phyloP scores from a whole-genome alignment of 2,888 invertebrate genomes.

The Plagodis pulveraria region DNA sequence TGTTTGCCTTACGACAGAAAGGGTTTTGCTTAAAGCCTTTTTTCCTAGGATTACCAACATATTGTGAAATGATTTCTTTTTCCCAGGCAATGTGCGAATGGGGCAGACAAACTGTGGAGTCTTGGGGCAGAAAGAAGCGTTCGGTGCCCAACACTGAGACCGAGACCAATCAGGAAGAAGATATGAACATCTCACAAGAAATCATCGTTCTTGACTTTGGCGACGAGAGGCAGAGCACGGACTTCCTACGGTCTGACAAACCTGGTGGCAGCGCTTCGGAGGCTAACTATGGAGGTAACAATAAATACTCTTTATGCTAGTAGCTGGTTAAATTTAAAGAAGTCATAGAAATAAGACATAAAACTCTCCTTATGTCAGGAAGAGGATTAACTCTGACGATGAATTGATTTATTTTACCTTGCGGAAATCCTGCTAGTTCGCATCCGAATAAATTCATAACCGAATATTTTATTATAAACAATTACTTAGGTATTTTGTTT shows the following conservation, averaged over 20 bases:
- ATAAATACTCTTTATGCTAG: slow-evolving; percentile 2
- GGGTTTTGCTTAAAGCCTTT: background rate
- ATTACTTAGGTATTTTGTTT: too few relatives aligned
- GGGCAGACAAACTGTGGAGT: slow-evolving; percentile 95
- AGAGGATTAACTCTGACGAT: too few relatives aligned
- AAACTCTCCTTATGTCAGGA: too few relatives aligned
- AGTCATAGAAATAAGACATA: background rate
- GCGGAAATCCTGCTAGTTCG: too few relatives aligned
- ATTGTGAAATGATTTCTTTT: slow-evolving; percentile 40
- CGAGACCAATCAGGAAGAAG: slow-evolving; percentile 88
- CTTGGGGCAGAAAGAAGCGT: slow-evolving; percentile 96
- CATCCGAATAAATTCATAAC: too few relatives aligned
- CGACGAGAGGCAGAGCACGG: slow-evolving; percentile 92
- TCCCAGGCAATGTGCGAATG: slow-evolving; percentile 95
- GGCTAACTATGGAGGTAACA: slow-evolving; percentile 89
- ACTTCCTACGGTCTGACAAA: slow-evolving; percentile 91
- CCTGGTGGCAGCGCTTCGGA: slow-evolving; percentile 85
- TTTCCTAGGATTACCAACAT: background rate
- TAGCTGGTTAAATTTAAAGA: background rate
- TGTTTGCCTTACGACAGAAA: background rate
- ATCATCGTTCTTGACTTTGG: slow-evolving; percentile 97
- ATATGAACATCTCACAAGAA: slow-evolving; percentile 97
- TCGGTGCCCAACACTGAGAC: slow-evolving; percentile 86
- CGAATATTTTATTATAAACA: too few relatives aligned
- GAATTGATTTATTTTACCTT: too few relatives aligned